Base-by-base conservation (phyloP, 2,888 invertebrate genomes). In the Hydriomena furcata region DNA sequence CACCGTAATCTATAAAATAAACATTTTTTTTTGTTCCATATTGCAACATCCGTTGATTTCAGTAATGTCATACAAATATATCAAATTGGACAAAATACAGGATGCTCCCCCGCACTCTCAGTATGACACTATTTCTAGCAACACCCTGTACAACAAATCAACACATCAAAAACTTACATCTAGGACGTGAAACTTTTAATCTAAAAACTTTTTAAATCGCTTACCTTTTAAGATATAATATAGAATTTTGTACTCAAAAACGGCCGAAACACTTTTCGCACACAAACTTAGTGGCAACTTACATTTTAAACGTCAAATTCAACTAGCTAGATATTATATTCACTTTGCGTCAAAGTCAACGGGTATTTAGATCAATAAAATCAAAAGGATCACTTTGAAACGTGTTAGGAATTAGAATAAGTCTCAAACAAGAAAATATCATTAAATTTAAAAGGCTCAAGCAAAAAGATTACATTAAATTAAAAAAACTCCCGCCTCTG, bases 221-320 rank as follows among this genome's bases (percentile, higher is more conserved):
- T n/a, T n/a, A n/a, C n/a, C n/a, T 49, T 58, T 61, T 61, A 35
- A 12, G 12, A 59, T 60, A 63, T 34, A 68, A 72, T 70, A 75
- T 80, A 75, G 61, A 85, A 82, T 87, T 88, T 88, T 88, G 87
- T 88, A 88, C 87, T 88, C 76, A 79, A 79, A n/a, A 79, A 78
- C 79, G 79, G 73, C 80, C 82, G 66, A 80, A 78, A 45, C 40
- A n/a, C n/a, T n/a, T 38, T 55, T 51, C 36, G 42, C 20, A 5
- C 13, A 21, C 31, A 23, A 13, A 17, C 38, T 42, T 30, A 45
- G 25, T 52, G 52, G 43, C 37, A 42, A 40, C 49, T 43, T 47
- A 37, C 37, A 8, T 35, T 25, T 41, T 6, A n/a, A n/a, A n/a
- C n/a, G n/a, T n/a, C n/a, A n/a, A n/a, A n/a, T n/a, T n/a, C n/a